Evolutionary conservation across 2,888 invertebrate species (phyloP).

Genomic region (Clivina fossor): DNA sequence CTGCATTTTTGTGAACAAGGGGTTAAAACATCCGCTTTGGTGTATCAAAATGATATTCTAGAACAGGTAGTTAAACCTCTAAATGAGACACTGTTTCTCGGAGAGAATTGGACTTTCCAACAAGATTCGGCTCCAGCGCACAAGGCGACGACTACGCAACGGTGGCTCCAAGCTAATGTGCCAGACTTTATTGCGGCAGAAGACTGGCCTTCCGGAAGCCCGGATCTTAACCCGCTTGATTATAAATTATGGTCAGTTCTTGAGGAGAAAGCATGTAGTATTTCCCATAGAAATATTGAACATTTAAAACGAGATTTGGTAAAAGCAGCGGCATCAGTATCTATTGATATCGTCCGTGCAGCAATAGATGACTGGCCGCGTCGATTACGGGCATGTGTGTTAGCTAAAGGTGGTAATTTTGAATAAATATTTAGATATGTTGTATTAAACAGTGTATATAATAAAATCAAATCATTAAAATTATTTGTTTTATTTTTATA

Average conservation of each 20-base stretch:
- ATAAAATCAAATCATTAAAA: too few species aligned
- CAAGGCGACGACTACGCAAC: conserved; percentile 38
- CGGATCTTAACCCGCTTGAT: conserved; percentile 8
- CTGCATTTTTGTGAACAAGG: conserved; percentile 40
- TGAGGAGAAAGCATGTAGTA: conserved; percentile 8
- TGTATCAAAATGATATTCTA: conserved; percentile 36
- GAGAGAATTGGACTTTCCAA: conserved; percentile 37
- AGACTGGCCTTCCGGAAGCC: conserved; percentile 30
- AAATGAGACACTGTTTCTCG: conserved; percentile 23
- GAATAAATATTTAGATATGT: too few species aligned
- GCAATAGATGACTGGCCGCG: conserved; percentile 5
- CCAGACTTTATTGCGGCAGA: conserved; percentile 36
- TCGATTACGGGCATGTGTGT: conserved; percentile 10
- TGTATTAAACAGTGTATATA: too few species aligned
- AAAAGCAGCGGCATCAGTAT: not conserved
- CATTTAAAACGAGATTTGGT: conserved; percentile 1
- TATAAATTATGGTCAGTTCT: conserved; percentile 12
- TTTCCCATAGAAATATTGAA: conserved; percentile 11
- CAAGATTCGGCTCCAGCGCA: conserved; percentile 39
- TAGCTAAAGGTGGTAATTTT: conserved; percentile 9
- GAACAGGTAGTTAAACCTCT: conserved; percentile 37
- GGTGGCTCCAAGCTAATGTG: conserved; percentile 33
- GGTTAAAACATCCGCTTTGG: conserved; percentile 37
- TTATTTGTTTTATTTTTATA: too few species aligned
- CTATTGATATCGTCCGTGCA: conserved; percentile 4